Conservation (phyloP, 2,797 vertebrate species). For the Eurystomus glaucurus region DNA sequence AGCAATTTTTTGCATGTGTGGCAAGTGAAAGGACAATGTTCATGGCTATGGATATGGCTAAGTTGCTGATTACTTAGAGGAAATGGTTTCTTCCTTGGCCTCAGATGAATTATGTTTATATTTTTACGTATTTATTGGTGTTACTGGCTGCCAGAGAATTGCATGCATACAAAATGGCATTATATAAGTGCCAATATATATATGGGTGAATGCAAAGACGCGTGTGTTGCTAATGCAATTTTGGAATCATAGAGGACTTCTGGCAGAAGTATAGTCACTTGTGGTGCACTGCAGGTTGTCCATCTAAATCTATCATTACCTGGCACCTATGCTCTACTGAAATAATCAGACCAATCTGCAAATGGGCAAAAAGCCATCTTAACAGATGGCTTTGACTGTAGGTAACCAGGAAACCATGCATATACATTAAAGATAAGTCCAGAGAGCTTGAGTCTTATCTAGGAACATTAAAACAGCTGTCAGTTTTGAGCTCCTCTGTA, state of each 20-base stretch:
- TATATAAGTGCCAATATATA: neutral
- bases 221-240: neutral
- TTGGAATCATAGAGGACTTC: neutral
- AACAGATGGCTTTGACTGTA: slow-evolving; percentile 74
- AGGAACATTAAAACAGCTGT: slow-evolving; percentile 55
- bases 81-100: neutral
- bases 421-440: slow-evolving; percentile 59
- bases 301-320: slow-evolving; percentile 74
- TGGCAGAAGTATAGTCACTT: slow-evolving; percentile 62
- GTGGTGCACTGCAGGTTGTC: slow-evolving; percentile 47
- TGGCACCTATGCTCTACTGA: slow-evolving; percentile 64
- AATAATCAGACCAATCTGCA: slow-evolving; percentile 69
- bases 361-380: slow-evolving; percentile 65
- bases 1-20: neutral
- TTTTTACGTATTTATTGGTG: slow-evolving; percentile 2
- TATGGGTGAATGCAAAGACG: slow-evolving; percentile 44
- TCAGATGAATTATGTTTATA: slow-evolving; percentile 13
- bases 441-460: slow-evolving; percentile 11
- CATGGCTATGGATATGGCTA: neutral
- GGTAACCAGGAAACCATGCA: slow-evolving; percentile 47
- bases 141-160: neutral
- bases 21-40: neutral
- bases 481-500: neutral
- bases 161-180: neutral
- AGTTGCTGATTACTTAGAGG: neutral